Evolutionary conservation across 1,140 invertebrate genomes (phyloP).

Genomic region (Colletes latitarsis): DNA sequence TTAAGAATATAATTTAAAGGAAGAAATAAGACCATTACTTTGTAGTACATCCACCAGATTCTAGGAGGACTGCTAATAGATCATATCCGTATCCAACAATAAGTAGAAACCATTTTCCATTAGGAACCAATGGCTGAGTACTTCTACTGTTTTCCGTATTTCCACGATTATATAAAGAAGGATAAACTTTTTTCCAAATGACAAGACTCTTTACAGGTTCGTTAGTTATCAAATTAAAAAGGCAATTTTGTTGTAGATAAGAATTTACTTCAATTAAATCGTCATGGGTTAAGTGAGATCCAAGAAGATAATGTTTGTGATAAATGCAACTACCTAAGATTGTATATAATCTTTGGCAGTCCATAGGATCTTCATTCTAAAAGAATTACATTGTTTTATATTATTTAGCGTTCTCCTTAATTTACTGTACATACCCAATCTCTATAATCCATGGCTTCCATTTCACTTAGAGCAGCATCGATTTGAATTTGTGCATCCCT

Average conservation of each 20-base stretch:
- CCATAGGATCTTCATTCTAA: constrained; percentile 89
- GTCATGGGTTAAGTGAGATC: constrained; percentile 86
- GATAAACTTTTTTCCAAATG: constrained; percentile 89
- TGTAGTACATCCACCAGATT: constrained; percentile 84
- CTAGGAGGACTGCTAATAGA: constrained; percentile 86
- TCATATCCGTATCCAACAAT: constrained; percentile 88
- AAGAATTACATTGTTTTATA: constrained; percentile 2
- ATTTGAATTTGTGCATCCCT: constrained; percentile 89
- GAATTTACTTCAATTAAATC: constrained; percentile 87
- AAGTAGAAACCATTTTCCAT: constrained; percentile 87
- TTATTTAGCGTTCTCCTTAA: constrained; percentile 8
- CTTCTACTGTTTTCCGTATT: constrained; percentile 41
- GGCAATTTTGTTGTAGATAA: constrained; percentile 86
- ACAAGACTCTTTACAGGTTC: constrained; percentile 87
- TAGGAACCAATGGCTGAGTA: constrained; percentile 72
- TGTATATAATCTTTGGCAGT: constrained; percentile 89
- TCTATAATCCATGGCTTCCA: constrained; percentile 91
- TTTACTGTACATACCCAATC: constrained; percentile 84
- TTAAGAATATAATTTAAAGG: neutral
- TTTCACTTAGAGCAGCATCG: constrained; percentile 89
- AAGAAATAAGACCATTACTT: constrained; percentile 71
- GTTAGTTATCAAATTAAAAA: constrained; percentile 84
- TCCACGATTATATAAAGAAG: constrained; percentile 77
- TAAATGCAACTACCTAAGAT: constrained; percentile 88
- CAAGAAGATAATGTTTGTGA: constrained; percentile 87